Conservation (phyloP, 2,797 vertebrate genomes). For the Poeciliopsis turneri region DNA sequence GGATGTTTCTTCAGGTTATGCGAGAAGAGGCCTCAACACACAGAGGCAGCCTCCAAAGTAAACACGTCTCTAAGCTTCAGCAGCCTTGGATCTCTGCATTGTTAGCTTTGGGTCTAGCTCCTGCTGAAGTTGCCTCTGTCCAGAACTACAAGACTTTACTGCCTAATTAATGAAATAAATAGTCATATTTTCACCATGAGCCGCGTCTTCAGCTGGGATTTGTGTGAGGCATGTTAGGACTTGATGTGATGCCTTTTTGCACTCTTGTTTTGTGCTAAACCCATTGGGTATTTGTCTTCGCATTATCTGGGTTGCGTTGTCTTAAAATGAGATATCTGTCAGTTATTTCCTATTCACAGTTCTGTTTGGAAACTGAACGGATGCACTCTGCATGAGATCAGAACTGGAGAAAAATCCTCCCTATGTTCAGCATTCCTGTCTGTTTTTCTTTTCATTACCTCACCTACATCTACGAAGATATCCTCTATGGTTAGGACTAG, state of each 20-base stretch:
- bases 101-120: constrained; percentile 60
- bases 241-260: constrained; percentile 11
- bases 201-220: constrained; percentile 44
- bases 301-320: constrained; percentile 15
- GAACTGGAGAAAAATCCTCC: not conserved
- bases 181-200: constrained; percentile 35
- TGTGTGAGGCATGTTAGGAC: constrained; percentile 8
- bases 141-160: constrained; percentile 36
- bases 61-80: constrained; percentile 54
- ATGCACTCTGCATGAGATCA: not conserved
- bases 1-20: constrained; percentile 38
- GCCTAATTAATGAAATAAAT: constrained; percentile 47
- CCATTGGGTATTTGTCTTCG: constrained; percentile 19
- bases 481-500: not conserved
- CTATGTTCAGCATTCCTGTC: not conserved
- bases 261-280: constrained; percentile 2
- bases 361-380: constrained; percentile 9
- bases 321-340: constrained; percentile 14
- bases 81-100: constrained; percentile 57
- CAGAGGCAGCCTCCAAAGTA: constrained; percentile 46
- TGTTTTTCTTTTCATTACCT: not conserved
- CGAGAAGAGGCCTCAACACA: constrained; percentile 27
- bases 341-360: constrained; percentile 12
- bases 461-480: not conserved
- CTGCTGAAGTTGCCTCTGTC: constrained; percentile 43